Percentiles rank a stretch among this genome's conserved stretches.
Evolutionary conservation across 2,888 invertebrate genomes (phyloP).

Genomic region (Nasonia oneida): DNA sequence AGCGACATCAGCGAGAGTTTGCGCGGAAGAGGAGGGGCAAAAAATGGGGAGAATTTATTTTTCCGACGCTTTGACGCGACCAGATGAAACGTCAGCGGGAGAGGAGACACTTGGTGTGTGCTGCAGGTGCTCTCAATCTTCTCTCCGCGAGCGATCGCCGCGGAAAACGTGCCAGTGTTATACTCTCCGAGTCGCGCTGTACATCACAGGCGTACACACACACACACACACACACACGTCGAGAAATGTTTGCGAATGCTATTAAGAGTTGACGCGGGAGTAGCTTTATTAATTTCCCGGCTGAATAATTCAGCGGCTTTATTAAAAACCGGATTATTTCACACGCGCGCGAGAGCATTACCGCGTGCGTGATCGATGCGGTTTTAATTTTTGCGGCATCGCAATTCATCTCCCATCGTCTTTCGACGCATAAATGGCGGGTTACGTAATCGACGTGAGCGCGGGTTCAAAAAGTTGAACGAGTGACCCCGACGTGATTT

Average conservation of each 20-base stretch:
- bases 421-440: too few species aligned
- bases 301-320: not conserved
- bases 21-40: not conserved
- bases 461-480: too few species aligned
- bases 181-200: too few species aligned
- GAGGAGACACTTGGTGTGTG: not conserved
- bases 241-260: not conserved
- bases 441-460: too few species aligned
- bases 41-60: constrained; percentile 24
- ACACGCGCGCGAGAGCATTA: not conserved
- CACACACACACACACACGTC: not conserved
- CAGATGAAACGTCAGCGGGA: not conserved
- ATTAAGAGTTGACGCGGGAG: not conserved
- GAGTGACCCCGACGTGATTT: constrained; percentile 95
- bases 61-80: constrained; percentile 3
- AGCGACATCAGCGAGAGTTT: not conserved
- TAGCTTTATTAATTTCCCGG: not conserved
- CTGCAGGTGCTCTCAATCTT: not conserved
- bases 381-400: too few species aligned
- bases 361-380: too few species aligned
- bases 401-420: too few species aligned
- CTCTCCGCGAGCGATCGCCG: not conserved
- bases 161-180: not conserved
- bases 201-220: too few species aligned
- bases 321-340: not conserved